Conservation (phyloP, 2,888 invertebrate genomes). For the Fragum sueziense region DNA sequence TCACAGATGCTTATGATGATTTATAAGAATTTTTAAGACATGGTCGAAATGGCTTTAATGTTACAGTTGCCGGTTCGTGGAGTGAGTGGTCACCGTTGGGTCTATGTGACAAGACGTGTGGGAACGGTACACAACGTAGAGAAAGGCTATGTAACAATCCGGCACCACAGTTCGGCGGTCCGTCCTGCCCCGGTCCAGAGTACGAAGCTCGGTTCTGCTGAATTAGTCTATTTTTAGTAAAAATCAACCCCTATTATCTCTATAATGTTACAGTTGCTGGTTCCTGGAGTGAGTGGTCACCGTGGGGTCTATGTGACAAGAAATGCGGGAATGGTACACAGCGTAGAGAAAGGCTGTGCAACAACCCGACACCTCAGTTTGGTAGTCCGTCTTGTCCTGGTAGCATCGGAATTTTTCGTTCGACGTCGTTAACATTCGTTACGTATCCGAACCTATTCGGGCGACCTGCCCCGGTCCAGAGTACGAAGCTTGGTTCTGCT, state of each 20-base stretch:
- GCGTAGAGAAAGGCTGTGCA: not conserved
- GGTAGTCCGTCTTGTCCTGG: not conserved
- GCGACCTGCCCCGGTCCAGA: not conserved
- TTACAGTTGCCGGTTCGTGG: not conserved
- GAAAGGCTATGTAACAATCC: not conserved
- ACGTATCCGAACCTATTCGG: too few species aligned
- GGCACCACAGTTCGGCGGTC: not conserved
- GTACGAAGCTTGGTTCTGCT: not conserved
- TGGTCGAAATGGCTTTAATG: not conserved
- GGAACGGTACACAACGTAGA: not conserved
- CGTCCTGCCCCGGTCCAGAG: not conserved
- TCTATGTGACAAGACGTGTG: constrained; percentile 1
- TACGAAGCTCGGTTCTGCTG: not conserved
- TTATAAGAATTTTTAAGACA: not conserved
- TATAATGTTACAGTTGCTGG: not conserved
- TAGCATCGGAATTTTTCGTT: too few species aligned
- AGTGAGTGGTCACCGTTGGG: not conserved
- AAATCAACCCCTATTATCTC: not conserved
- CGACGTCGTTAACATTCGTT: too few species aligned
- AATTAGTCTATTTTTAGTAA: not conserved
- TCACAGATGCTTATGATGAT: not conserved
- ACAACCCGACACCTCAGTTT: not conserved
- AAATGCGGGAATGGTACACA: not conserved
- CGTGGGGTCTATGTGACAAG: not conserved
- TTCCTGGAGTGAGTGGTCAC: not conserved